Percentiles rank a stretch among this genome's conserved stretches.
Conservation (phyloP, 2,888 invertebrate genomes). For the Ctena decussata region DNA sequence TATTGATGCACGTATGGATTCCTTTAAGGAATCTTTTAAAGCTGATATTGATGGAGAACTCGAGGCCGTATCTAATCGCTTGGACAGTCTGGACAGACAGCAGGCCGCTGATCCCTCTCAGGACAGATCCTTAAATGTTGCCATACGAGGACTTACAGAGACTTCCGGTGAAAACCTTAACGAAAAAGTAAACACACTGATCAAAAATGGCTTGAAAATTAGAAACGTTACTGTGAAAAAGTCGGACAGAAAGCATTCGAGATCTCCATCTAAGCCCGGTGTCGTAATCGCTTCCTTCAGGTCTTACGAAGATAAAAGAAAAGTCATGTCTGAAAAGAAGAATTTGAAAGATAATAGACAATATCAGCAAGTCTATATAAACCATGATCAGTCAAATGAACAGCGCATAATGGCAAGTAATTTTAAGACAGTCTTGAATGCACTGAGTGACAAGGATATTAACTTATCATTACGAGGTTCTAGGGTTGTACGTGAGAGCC, state of each 20-base stretch:
- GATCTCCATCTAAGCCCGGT: not conserved
- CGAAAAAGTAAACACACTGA: too few relatives aligned
- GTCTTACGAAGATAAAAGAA: too few relatives aligned
- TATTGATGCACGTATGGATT: too few relatives aligned
- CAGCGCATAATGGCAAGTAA: constrained; percentile 9
- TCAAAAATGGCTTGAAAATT: too few relatives aligned
- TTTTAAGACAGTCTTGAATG: constrained; percentile 7
- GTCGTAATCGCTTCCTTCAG: constrained; percentile 34
- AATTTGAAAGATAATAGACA: not conserved
- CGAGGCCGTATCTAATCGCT: too few relatives aligned
- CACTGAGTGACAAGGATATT: not conserved
- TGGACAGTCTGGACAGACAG: too few relatives aligned
- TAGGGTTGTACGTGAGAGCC: not conserved
- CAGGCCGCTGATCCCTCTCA: too few relatives aligned
- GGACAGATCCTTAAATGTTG: too few relatives aligned
- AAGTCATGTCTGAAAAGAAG: constrained; percentile 6
- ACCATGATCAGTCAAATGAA: constrained; percentile 18
- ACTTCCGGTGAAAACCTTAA: too few relatives aligned
- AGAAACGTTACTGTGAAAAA: not conserved
- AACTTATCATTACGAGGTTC: constrained; percentile 2
- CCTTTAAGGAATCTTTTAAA: too few relatives aligned
- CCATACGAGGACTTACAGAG: too few relatives aligned
- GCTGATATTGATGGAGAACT: too few relatives aligned
- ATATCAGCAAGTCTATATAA: constrained; percentile 13
- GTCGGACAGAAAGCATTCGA: not conserved